phyloP scores from a whole-genome alignment of 2,888 invertebrate genomes.

The Drosophila differens region DNA sequence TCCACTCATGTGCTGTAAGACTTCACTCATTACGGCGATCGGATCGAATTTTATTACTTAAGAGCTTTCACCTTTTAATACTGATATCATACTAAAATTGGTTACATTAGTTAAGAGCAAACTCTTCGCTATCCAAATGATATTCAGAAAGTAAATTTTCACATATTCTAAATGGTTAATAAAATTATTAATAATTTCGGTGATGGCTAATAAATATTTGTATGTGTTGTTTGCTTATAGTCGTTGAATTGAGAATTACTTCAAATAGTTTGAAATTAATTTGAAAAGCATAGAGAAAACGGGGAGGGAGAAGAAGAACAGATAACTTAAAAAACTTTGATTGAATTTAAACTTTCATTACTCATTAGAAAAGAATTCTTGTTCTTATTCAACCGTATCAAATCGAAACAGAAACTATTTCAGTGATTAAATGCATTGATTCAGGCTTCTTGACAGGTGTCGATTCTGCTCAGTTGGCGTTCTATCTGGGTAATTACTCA shows the following conservation, averaged over 20 bases:
- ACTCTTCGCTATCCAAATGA: background rate
- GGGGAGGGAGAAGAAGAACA: background rate
- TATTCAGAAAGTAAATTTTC: background rate
- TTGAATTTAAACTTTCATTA: background rate
- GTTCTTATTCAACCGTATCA: background rate
- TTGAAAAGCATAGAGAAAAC: background rate
- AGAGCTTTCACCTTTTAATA: background rate
- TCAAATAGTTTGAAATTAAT: background rate
- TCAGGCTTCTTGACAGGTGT: constrained; percentile 18
- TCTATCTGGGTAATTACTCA: constrained; percentile 35
- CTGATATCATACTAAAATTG: background rate
- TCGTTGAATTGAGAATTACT: background rate
- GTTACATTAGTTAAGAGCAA: background rate
- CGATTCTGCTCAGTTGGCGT: constrained; percentile 10
- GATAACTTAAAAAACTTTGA: background rate
- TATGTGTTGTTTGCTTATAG: background rate
- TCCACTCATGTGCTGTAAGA: background rate
- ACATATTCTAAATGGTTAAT: background rate
- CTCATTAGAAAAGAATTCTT: background rate
- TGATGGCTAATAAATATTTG: background rate
- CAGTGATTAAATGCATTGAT: background rate
- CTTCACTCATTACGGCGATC: background rate
- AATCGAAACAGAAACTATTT: constrained; percentile 7
- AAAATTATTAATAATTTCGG: background rate
- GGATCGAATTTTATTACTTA: constrained; percentile 12